Evolutionary conservation across 1,140 invertebrate species (phyloP), one percentile per base, ranked within the genome.

Genomic region (Papilio glaucus): DNA sequence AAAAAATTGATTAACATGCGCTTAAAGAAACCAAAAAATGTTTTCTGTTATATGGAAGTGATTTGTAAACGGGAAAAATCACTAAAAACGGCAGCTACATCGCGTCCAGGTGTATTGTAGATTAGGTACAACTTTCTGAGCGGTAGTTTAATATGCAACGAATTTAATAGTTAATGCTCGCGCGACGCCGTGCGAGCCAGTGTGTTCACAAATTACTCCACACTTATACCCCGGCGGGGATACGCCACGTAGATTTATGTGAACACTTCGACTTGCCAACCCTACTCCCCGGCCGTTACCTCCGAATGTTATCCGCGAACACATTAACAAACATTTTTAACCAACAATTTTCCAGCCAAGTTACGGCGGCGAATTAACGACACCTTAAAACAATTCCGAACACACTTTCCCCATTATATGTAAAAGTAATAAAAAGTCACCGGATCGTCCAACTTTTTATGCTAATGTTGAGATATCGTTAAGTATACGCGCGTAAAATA

Each of bases 141-240:
- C 57, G 79, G 78, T 87, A 86, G 82, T 89, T 86, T 89, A 90
- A 89, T 90, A 90, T 90, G 86, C 88, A 90, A 89, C 87, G 88
- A 89, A 88, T 89, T 90, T 90, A 90, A 90, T 90, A 90, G 87
- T 90, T 90, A 90, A 90, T 90, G 88, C 83, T 79, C 79, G 81
- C 74, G 82, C 82, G 87, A 86, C 84, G 87, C 77, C 61, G 79
- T 75, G 78, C 78, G 63, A 77, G 72, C 80, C 79, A 76, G 81
- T 83, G 82, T 86, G 85, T 80, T 85, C 80, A 79, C 86, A 89
- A 89, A 91, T 91, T 91, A 91, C 89, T 88, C 83, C 80, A 84
- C 85, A 89, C 85, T 85, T 84, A 80, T 84, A 85, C 85, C 81
- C 84, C 53, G 39, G 80, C 76, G 87, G 80, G 81, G 68, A 78